Percentiles rank a stretch among this genome's conserved stretches.
phyloP scores from a whole-genome alignment of 2,888 invertebrate genomes.

The Alsophila aescularia region DNA sequence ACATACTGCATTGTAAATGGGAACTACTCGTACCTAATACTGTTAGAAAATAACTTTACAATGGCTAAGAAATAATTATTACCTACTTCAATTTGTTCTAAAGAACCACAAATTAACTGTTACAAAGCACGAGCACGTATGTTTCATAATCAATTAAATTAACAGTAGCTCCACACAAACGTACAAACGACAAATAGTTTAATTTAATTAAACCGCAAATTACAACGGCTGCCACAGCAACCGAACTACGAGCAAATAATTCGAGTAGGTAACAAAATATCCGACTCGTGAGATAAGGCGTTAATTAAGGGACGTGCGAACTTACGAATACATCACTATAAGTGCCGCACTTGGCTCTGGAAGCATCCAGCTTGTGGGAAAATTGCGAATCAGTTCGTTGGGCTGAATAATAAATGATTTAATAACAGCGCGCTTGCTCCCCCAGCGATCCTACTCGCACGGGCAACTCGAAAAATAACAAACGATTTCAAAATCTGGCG shows the following conservation, averaged over 20 bases:
- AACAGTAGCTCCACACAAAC: conserved; percentile 26
- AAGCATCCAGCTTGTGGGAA: conserved; percentile 69
- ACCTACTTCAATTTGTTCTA: not conserved
- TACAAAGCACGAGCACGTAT: not conserved
- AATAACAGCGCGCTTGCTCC: conserved; percentile 82
- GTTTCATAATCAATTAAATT: conserved; percentile 10
- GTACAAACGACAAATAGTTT: conserved; percentile 17
- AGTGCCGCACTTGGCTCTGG: conserved; percentile 47
- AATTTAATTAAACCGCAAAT: conserved; percentile 30
- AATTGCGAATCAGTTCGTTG: conserved; percentile 82
- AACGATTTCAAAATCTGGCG: conserved; percentile 77
- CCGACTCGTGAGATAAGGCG: conserved; percentile 26
- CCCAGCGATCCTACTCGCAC: conserved; percentile 59
- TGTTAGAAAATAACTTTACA: not conserved
- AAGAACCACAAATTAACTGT: conserved; percentile 3
- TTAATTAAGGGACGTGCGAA: conserved; percentile 44
- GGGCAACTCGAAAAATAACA: conserved; percentile 77
- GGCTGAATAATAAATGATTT: conserved; percentile 84
- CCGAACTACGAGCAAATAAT: conserved; percentile 21
- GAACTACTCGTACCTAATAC: too few species aligned
- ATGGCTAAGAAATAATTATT: not conserved
- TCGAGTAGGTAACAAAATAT: conserved; percentile 30
- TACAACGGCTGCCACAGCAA: conserved; percentile 20
- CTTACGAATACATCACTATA: conserved; percentile 46
- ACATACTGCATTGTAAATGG: too few species aligned